phyloP scores from a whole-genome alignment of 2,113 vertebrate genomes.

The Tragelaphus strepsiceros region DNA sequence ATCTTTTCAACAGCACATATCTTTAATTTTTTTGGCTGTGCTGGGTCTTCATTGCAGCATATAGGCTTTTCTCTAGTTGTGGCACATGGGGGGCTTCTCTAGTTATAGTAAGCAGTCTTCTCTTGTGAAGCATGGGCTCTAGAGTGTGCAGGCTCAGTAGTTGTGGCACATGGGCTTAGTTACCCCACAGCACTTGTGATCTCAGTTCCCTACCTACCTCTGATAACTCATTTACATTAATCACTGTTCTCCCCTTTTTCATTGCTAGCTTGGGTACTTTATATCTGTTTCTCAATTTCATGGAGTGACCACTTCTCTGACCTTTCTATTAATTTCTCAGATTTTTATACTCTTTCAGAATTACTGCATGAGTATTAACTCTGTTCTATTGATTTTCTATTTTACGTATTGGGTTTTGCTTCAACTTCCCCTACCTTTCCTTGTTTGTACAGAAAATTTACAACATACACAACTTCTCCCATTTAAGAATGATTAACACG shows the following conservation, averaged over 20 bases:
- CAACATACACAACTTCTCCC: background rate
- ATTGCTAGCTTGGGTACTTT: background rate
- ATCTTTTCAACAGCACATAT: background rate
- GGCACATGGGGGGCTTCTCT: background rate
- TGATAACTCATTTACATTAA: background rate
- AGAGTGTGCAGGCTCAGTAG: background rate
- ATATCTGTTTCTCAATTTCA: background rate
- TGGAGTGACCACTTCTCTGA: background rate
- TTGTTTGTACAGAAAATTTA: background rate
- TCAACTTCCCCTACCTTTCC: background rate
- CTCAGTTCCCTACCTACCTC: background rate
- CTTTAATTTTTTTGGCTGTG: background rate
- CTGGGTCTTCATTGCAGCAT: background rate
- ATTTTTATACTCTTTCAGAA: background rate
- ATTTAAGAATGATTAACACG: background rate
- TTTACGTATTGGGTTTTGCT: background rate
- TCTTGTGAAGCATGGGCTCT: background rate
- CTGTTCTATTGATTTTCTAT: background rate
- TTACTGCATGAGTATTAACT: background rate
- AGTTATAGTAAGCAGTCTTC: background rate
- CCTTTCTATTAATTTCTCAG: background rate
- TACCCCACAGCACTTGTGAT: background rate
- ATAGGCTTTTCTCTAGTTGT: background rate
- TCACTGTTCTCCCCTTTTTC: background rate
- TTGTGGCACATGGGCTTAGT: background rate